Evolutionary conservation across 2,888 invertebrate species (phyloP), one percentile per base, ranked within the genome.

Genomic region (Creontiades dilutus): DNA sequence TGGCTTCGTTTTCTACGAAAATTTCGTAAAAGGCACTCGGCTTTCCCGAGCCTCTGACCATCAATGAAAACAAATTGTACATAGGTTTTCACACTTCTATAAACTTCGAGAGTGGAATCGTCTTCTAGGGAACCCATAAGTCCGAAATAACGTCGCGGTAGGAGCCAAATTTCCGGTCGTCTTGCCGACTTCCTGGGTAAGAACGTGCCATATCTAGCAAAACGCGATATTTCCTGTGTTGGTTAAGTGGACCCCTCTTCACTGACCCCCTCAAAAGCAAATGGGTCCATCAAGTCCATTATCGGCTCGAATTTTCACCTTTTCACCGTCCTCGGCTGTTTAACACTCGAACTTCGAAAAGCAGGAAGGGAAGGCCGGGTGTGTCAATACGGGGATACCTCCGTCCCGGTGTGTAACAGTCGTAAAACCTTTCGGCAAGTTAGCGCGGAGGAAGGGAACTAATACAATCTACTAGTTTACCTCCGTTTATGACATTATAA

Each of bases 261-360:
- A 48, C 57, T 57, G 4, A 5, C 27, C 23, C 23, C 68, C 13
- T 52, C 11, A 52, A 14, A 13, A 9, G 68, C 68, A 68, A 68
- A 27, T 23, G 68, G 68, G 68, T 19, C 68, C 27, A 68, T 68
- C 23, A 68, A 27, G 68, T 23, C 68, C 68, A 68, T 68, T 68
- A 68, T 68, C 68, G 68, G 68, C 68, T 68, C 68, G 68, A n/a
- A 68, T 68, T 68, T 68, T 68, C 68, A 68, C 68, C 68, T 68
- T 68, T 68, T 23, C 68, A 1, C 27, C 68, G 23, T 19, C 61
- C 68, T 12, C 23, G 19, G 12, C 68, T 23, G 23, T 68, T 68
- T 68, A 68, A 68, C 68, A 68, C 68, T 68, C 68, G 68, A 27
- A 68, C 61, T 61, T 61, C 52, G 16, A 13, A 61, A 16, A 37